phyloP scores from a whole-genome alignment of 2,797 vertebrate species.

The Fringilla coelebs region DNA sequence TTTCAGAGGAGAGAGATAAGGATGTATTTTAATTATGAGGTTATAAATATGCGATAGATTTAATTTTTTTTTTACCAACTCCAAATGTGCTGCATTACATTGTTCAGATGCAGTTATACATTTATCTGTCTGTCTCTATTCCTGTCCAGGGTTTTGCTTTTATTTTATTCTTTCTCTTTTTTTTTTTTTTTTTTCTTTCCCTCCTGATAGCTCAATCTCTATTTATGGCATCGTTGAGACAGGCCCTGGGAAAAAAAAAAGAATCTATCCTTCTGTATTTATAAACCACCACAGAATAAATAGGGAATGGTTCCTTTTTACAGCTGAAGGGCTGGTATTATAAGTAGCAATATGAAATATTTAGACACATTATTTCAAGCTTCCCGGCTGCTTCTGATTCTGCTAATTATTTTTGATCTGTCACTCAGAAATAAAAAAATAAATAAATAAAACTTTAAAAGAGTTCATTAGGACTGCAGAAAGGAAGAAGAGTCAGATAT shows the following conservation, averaged over 20 bases:
- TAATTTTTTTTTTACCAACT: not conserved
- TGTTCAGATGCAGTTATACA: not conserved
- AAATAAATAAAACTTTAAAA: constrained; percentile 45
- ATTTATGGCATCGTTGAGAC: constrained; percentile 8
- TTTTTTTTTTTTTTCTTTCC: not conserved
- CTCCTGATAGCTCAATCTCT: not conserved
- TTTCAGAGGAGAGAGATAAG: constrained; percentile 45
- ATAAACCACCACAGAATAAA: constrained; percentile 24
- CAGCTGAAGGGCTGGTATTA: constrained; percentile 7
- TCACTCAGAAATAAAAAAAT: constrained; percentile 41
- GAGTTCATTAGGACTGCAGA: constrained; percentile 32
- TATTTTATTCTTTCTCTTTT: not conserved
- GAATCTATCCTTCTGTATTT: constrained; percentile 34
- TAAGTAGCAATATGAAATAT: constrained; percentile 46
- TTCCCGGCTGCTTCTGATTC: constrained; percentile 45
- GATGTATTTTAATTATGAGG: constrained; percentile 44
- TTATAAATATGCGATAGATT: constrained; percentile 19
- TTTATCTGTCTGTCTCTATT: not conserved
- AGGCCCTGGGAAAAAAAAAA: constrained; percentile 21
- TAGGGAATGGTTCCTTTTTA: constrained; percentile 19
- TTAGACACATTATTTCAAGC: constrained; percentile 46
- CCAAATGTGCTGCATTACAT: not conserved
- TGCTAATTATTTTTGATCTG: constrained; percentile 60
- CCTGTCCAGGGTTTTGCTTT: not conserved
- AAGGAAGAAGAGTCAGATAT: constrained; percentile 26